phyloP scores from a whole-genome alignment of 2,113 vertebrate genomes.

The Ailurus styani region DNA sequence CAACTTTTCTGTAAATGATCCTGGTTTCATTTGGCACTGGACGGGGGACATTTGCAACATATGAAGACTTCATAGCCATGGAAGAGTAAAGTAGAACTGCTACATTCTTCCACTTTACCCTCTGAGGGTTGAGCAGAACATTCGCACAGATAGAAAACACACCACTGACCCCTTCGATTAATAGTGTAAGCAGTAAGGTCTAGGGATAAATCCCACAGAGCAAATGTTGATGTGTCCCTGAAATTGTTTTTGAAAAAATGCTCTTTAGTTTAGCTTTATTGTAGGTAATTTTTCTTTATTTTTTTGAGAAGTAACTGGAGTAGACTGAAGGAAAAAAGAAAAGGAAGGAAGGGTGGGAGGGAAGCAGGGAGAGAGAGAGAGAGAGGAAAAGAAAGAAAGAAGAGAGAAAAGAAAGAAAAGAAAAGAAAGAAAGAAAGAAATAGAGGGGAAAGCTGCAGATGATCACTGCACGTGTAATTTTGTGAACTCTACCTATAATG shows the following conservation, averaged over 20 bases:
- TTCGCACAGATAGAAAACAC: neutral
- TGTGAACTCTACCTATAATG: neutral
- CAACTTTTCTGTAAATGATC: neutral
- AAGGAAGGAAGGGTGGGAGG: too few relatives aligned
- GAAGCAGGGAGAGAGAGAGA: neutral
- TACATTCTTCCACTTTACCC: neutral
- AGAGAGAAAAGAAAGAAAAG: neutral
- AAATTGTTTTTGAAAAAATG: neutral
- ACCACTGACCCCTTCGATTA: neutral
- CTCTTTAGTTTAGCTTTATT: neutral
- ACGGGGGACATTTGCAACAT: neutral
- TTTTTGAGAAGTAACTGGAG: conserved; percentile 32
- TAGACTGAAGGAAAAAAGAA: neutral
- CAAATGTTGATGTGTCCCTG: neutral
- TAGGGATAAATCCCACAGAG: neutral
- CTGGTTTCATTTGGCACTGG: neutral
- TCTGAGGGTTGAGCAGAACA: neutral
- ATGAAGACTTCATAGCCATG: neutral
- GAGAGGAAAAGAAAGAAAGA: accelerated
- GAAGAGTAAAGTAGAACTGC: neutral
- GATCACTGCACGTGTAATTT: conserved; percentile 16
- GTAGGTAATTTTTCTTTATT: neutral
- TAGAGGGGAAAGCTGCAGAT: neutral
- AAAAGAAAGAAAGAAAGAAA: neutral
- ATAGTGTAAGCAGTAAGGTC: neutral